These are phyloP conservation scores for Macrosoma leucophasiata DNA, from an alignment of 2,888 invertebrate genomes.

Conservation along the genomic window DNA sequence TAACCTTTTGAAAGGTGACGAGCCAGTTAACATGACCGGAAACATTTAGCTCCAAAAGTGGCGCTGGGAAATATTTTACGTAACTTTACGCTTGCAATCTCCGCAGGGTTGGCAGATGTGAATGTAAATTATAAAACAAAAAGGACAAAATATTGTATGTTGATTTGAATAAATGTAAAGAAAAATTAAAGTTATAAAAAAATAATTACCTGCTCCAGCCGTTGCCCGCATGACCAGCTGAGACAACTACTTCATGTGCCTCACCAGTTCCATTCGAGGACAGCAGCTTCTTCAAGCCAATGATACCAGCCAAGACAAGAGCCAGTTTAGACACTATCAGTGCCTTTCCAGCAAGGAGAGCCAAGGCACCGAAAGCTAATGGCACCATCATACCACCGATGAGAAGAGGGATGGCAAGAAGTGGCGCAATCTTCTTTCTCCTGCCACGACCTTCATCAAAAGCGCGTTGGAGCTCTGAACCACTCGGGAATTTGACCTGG, in stretches of 20 bases:
- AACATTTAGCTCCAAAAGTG: too few species aligned
- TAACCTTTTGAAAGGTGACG: too few species aligned
- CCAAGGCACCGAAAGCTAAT: slow-evolving; percentile 87
- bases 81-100: too few species aligned
- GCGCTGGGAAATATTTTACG: too few species aligned
- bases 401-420: slow-evolving; percentile 85
- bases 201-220: slow-evolving; percentile 85
- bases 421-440: slow-evolving; percentile 83
- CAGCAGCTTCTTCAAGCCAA: slow-evolving; percentile 88
- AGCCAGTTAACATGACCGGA: too few species aligned
- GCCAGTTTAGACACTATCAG: slow-evolving; percentile 90
- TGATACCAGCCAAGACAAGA: slow-evolving; percentile 87
- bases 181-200: not conserved
- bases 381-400: slow-evolving; percentile 89
- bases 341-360: slow-evolving; percentile 89
- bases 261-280: slow-evolving; percentile 79
- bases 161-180: not conserved
- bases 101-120: too few species aligned
- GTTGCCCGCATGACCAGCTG: slow-evolving; percentile 79
- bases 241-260: slow-evolving; percentile 83
- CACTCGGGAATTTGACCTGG: slow-evolving; percentile 84
- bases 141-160: not conserved
- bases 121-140: too few species aligned
- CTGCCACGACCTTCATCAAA: slow-evolving; percentile 81
- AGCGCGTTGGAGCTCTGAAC: slow-evolving; percentile 78